Base-by-base conservation (phyloP, 2,113 vertebrate genomes). In the Naja naja region DNA sequence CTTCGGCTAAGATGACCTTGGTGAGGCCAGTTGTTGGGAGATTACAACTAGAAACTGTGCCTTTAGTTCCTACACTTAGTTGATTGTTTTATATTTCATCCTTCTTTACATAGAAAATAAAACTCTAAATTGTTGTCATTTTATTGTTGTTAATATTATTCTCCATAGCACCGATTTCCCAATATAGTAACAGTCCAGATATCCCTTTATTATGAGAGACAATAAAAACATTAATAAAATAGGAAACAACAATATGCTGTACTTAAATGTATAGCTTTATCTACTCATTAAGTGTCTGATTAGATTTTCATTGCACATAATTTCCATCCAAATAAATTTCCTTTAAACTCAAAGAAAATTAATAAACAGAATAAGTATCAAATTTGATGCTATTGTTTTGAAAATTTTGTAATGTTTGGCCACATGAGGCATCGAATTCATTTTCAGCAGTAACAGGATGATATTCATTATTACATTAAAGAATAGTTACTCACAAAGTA, bases 401-500 rank as follows among this genome's bases (percentile, higher is more conserved):
- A 92, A 88, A 23, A 85, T 22, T 45, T 14, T 7, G 39, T 93
- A 87, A 95, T 23, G 81, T 93, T 43, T 23, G 90, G 58, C 87
- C 11, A 90, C 34, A 22, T 1, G 34, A 3, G 8, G 0, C 3
- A 34, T 49, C 53, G 34, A 91, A 87, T 94, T 94, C 0, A 0
- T 56, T 91, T 22, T 49, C 91, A 45, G 9, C 85, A 60, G 47
- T 39, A 89, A n/a, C 91, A 95, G 93, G 89, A 1, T 74, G 92
- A 87, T 92, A 89, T 22, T 89, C 27, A 90, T 86, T 85, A 64
- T 45, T 56, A 39, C 27, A 86, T 85, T 92, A 89, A 93, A 69
- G 86, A 85, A 52, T 30, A 4, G 49, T 7, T 85, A 88, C 3
- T 90, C n/a, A 94, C 23, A 91, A 94, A 92, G 90, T 93, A 92